Conservation (phyloP, 2,888 invertebrate species). For the Hofmannophila pseudospretella region DNA sequence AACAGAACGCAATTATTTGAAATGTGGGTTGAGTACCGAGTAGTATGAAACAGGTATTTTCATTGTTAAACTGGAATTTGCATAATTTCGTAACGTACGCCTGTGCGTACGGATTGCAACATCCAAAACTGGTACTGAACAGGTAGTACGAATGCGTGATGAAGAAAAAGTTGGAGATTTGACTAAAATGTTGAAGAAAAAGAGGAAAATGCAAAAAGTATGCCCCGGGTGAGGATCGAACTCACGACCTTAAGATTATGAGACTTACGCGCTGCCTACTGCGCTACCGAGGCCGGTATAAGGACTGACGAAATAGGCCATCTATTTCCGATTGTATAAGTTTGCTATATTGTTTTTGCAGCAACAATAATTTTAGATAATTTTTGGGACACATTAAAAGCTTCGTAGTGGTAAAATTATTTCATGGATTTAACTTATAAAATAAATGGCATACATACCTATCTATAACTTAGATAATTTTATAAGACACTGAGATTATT, state of each 20-base stretch:
- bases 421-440: too few relatives aligned
- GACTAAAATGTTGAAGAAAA: slow-evolving; percentile 7
- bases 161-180: background rate
- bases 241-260: slow-evolving; percentile 97
- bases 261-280: slow-evolving; percentile 94
- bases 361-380: background rate
- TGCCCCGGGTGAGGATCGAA: slow-evolving; percentile 96
- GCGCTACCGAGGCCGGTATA: slow-evolving; percentile 84
- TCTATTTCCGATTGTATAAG: too few relatives aligned
- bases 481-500: too few relatives aligned
- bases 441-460: too few relatives aligned
- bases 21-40: slow-evolving; percentile 33
- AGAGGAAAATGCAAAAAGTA: slow-evolving; percentile 23
- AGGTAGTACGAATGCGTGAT: background rate
- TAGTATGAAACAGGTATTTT: slow-evolving; percentile 26
- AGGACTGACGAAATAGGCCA: slow-evolving; percentile 16
- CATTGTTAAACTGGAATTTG: slow-evolving; percentile 48
- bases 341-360: too few relatives aligned
- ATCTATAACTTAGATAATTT: too few relatives aligned
- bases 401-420: too few relatives aligned
- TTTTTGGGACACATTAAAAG: background rate
- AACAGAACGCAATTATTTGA: slow-evolving; percentile 28
- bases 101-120: slow-evolving; percentile 22
- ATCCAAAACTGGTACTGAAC: slow-evolving; percentile 7
- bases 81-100: slow-evolving; percentile 42